A percentile compares a stretch with the other conserved stretches of the same genome.
These are phyloP conservation scores for Caradrina clavipalpis DNA, from an alignment of 2,888 invertebrate species.

Conservation along the genomic window DNA sequence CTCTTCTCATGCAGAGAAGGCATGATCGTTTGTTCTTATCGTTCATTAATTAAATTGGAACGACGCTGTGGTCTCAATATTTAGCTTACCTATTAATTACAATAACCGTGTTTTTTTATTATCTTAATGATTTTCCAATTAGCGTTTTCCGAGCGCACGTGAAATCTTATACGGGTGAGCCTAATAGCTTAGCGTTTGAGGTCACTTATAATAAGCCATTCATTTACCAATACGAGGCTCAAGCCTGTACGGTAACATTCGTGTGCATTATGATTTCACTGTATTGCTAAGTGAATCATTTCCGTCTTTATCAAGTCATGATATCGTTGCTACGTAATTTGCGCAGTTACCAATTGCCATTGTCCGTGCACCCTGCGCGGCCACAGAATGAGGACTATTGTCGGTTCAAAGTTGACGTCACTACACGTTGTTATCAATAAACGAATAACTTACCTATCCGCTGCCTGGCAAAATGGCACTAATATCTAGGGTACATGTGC, in stretches of 20 bases:
- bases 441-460: conserved; percentile 12
- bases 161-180: neutral
- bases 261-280: conserved; percentile 47
- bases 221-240: neutral
- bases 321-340: conserved; percentile 33
- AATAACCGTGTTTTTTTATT: conserved; percentile 6
- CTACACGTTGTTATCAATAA: conserved; percentile 42
- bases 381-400: conserved; percentile 27
- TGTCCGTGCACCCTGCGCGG: conserved; percentile 27
- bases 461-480: conserved; percentile 5
- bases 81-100: neutral
- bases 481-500: neutral
- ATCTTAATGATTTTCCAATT: conserved; percentile 17
- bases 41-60: conserved; percentile 7
- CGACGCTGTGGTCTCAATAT: conserved; percentile 3
- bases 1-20: neutral
- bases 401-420: conserved; percentile 38
- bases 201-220: conserved; percentile 25
- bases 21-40: conserved; percentile 22
- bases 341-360: conserved; percentile 30
- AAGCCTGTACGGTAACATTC: conserved; percentile 12
- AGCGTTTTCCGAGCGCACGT: conserved; percentile 16
- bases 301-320: conserved; percentile 42
- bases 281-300: conserved; percentile 45
- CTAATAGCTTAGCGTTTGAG: conserved; percentile 22